These are phyloP conservation scores for Hylomyscus alleni DNA, from an alignment of 2,797 vertebrate genomes.

Conservation along the genomic window DNA sequence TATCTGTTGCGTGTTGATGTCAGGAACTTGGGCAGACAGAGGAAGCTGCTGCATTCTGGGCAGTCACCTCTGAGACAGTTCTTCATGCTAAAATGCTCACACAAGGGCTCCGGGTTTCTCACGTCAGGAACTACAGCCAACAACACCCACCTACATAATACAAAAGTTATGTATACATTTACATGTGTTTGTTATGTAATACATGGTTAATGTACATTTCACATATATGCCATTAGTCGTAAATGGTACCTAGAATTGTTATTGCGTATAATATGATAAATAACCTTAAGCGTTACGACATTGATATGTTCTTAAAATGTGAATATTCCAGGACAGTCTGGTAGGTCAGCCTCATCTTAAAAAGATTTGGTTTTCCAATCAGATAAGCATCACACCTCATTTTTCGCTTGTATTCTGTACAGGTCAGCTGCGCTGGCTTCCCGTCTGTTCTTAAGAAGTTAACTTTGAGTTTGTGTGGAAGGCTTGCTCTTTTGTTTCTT, in stretches of 20 bases:
- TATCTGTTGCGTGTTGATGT: neutral
- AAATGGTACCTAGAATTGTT: neutral
- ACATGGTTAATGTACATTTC: neutral
- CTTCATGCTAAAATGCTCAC: neutral
- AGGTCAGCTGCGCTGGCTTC: neutral
- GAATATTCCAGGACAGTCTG: constrained; percentile 30
- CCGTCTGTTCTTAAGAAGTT: neutral
- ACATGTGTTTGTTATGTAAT: neutral
- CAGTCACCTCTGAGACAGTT: neutral
- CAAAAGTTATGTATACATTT: neutral
- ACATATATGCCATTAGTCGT: neutral
- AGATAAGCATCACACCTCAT: neutral
- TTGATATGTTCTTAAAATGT: neutral
- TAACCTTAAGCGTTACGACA: neutral
- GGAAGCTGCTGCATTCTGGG: neutral
- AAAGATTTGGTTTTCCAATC: neutral
- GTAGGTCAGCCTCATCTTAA: neutral
- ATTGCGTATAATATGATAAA: neutral
- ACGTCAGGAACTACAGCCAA: neutral
- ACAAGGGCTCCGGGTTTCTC: neutral
- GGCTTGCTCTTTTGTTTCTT: neutral
- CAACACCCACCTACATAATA: neutral
- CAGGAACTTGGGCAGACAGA: constrained; percentile 12
- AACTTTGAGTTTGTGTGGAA: neutral
- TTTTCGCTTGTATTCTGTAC: neutral